Conservation (phyloP, 1,140 invertebrate species). For the Tribolium madens region DNA sequence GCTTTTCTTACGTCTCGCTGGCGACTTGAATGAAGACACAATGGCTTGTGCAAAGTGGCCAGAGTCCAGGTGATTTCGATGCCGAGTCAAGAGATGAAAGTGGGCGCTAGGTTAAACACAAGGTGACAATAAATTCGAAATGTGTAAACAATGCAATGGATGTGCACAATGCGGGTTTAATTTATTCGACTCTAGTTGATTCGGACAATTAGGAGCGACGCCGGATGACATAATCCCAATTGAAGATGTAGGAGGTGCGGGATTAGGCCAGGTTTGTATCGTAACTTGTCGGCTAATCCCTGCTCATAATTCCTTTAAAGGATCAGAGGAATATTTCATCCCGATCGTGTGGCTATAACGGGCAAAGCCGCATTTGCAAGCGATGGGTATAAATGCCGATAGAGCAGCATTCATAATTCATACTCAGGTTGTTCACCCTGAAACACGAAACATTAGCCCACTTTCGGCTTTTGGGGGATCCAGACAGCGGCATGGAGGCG, state of each 20-base stretch:
- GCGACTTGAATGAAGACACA: background rate
- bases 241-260: background rate
- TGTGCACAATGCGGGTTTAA: slow-evolving; percentile 17
- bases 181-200: background rate
- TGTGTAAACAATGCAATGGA: slow-evolving; percentile 15
- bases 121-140: slow-evolving; percentile 40
- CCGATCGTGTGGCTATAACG: slow-evolving; percentile 36
- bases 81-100: background rate
- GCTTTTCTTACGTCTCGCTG: background rate
- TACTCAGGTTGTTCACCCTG: slow-evolving; percentile 27
- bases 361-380: slow-evolving; percentile 30
- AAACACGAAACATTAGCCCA: background rate
- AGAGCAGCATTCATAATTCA: slow-evolving; percentile 7
- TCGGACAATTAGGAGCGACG: slow-evolving; percentile 8
- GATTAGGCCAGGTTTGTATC: background rate
- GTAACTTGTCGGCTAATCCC: slow-evolving; percentile 1
- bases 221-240: slow-evolving; percentile 25
- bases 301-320: slow-evolving; percentile 17
- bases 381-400: slow-evolving; percentile 17
- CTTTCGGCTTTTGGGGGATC: background rate
- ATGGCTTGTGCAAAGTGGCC: background rate
- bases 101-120: slow-evolving; percentile 29
- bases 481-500: background rate
- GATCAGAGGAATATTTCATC: slow-evolving; percentile 39
- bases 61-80: background rate